A percentile compares a stretch with the other conserved stretches of the same genome.
phyloP scores from a whole-genome alignment of 2,888 invertebrate species.

The Tholera decimalis region DNA sequence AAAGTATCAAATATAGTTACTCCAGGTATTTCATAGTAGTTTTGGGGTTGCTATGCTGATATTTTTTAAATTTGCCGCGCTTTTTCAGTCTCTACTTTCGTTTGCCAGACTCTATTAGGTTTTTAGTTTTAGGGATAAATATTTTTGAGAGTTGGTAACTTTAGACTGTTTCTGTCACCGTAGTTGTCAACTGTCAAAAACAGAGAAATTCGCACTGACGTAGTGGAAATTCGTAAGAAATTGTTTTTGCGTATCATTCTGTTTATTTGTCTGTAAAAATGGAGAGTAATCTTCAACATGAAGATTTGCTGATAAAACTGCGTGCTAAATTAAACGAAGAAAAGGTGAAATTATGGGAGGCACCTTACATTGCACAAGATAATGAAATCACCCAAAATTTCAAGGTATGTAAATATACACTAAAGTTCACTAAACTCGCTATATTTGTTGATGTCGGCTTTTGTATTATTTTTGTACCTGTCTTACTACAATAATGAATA shows the following conservation, averaged over 20 bases:
- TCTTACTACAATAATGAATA: not conserved
- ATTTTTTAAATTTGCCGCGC: too few species aligned
- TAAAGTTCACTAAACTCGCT: not conserved
- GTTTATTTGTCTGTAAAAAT: conserved; percentile 65
- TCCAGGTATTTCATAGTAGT: too few species aligned
- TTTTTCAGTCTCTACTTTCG: too few species aligned
- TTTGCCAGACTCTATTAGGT: too few species aligned
- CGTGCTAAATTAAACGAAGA: conserved; percentile 93
- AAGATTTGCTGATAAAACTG: conserved; percentile 93
- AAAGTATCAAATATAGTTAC: too few species aligned
- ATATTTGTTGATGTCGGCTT: conserved; percentile 23
- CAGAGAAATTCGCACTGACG: too few species aligned
- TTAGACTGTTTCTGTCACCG: not conserved
- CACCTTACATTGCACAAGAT: conserved; percentile 92
- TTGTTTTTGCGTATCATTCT: conserved; percentile 70
- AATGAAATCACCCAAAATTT: conserved; percentile 82
- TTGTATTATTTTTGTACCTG: not conserved
- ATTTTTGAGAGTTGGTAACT: too few species aligned
- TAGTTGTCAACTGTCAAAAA: conserved; percentile 28
- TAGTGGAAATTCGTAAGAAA: conserved; percentile 35
- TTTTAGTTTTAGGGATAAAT: too few species aligned
- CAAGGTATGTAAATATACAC: conserved; percentile 80
- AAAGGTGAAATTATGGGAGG: conserved; percentile 94
- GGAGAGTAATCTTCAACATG: conserved; percentile 86
- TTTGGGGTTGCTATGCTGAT: too few species aligned